Evolutionary conservation across 2,797 vertebrate species (phyloP), one percentile per base, ranked within the genome.

Genomic region (Molossus alvarezi): DNA sequence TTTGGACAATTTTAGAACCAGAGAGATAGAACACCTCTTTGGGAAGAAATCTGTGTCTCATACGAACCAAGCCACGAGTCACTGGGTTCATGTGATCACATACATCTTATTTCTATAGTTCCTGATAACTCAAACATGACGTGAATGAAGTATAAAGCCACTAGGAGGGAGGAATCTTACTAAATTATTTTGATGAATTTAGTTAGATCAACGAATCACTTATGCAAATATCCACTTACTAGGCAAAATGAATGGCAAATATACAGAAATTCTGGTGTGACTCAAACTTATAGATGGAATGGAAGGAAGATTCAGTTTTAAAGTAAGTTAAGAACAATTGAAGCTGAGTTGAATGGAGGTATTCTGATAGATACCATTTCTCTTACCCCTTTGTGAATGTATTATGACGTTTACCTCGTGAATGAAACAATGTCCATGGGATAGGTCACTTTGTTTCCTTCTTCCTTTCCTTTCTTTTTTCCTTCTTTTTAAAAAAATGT

Each of bases 131-230:
- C 27, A 64, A 80, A 60, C n/a, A 79, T 17, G 18, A 82, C 57
- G 37, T 81, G 27, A 89, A 73, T 81, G 27, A 89, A 73, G 27
- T 84, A 57, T 10, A 77, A 4, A 55, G 9, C 60, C 29, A 55
- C 3, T 41, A 15, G 58, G 27, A 95, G 25, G 62, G 13, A 85
- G 67, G 58, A 27, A 25, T 92, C 51, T 51, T 71, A 77, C 45
- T 81, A 57, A 15, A 71, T 69, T 88, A 71, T 89, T 90, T 76
- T 73, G 41, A 64, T 73, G 85, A 87, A 12, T 87, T 93, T 58
- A 84, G 55, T 90, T 79, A 53, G 69, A 83, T 41, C 45, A 83
- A 48, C 45, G 37, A 75, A 58, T 79, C 18, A 55, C 60, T 41
- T 73, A 12, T 25, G 25, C 7, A 97, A 83, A 81, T 2, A 81